These are phyloP conservation scores for Eulithis prunata DNA, from an alignment of 2,888 invertebrate genomes.

Conservation along the genomic window DNA sequence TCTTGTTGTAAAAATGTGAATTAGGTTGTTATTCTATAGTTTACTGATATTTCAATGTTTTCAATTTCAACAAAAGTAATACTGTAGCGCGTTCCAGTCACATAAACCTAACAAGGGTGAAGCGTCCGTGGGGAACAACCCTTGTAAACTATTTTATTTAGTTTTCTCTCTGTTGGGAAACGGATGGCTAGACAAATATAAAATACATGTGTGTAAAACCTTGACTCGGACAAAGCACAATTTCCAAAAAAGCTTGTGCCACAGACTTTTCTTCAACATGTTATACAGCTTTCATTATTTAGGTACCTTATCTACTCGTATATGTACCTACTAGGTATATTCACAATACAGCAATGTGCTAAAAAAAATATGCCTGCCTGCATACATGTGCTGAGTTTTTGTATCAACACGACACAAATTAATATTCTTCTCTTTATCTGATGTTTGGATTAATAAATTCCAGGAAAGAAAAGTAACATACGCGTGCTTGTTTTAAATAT, in stretches of 20 bases:
- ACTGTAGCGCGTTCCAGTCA: constrained; percentile 50
- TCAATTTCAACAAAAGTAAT: constrained; percentile 49
- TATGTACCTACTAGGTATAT: too few species aligned
- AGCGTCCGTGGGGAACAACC: constrained; percentile 58
- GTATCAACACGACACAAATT: too few species aligned
- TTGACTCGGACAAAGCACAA: constrained; percentile 13
- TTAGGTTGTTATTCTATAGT: constrained; percentile 31
- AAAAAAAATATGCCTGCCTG: too few species aligned
- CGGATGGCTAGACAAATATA: constrained; percentile 36
- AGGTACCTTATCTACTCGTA: too few species aligned
- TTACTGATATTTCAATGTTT: constrained; percentile 49
- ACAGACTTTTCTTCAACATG: too few species aligned
- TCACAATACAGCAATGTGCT: too few species aligned
- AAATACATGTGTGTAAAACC: constrained; percentile 25
- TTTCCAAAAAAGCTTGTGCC: too few species aligned
- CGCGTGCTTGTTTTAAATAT: constrained; percentile 50
- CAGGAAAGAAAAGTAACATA: constrained; percentile 19
- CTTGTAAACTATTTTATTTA: constrained; percentile 67
- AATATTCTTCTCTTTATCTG: neutral
- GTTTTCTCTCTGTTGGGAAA: constrained; percentile 48
- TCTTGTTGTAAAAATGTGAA: constrained; percentile 21
- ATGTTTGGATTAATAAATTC: neutral
- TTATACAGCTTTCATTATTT: too few species aligned
- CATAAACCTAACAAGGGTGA: constrained; percentile 59
- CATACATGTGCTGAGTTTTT: too few species aligned